These are phyloP conservation scores for Psophia crepitans DNA, from an alignment of 2,113 vertebrate genomes.

Conservation along the genomic window DNA sequence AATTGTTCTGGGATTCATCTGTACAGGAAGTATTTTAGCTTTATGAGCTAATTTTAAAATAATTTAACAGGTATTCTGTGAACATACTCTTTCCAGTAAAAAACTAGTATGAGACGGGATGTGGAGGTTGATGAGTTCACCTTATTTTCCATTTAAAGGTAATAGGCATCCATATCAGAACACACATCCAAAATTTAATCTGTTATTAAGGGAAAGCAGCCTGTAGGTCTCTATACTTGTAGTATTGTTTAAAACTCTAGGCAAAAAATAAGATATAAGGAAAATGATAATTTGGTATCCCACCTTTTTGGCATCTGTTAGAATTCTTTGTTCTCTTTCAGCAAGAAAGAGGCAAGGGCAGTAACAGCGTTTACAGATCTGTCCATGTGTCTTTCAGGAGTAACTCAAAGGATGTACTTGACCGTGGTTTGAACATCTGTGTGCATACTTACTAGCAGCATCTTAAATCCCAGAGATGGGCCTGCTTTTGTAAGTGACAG, in stretches of 20 bases:
- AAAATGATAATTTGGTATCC: not conserved
- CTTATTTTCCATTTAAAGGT: not conserved
- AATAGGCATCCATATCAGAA: not conserved
- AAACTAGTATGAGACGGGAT: not conserved
- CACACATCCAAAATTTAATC: not conserved
- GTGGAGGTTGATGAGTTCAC: not conserved
- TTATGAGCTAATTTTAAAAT: not conserved
- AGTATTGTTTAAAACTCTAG: not conserved
- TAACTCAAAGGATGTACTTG: not conserved
- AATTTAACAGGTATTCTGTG: not conserved
- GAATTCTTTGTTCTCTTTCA: not conserved
- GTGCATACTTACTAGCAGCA: not conserved
- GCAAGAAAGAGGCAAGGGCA: not conserved
- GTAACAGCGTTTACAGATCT: not conserved
- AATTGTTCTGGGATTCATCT: not conserved
- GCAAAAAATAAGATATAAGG: accelerated
- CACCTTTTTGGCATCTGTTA: not conserved
- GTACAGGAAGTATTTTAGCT: not conserved
- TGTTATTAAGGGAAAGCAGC: not conserved
- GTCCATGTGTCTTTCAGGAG: not conserved
- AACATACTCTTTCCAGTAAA: not conserved
- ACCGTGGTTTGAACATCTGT: not conserved
- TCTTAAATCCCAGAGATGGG: not conserved
- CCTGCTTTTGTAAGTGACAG: not conserved
- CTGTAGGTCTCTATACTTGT: not conserved